A percentile compares a stretch with the other conserved stretches of the same genome.
These are phyloP conservation scores for Eospalax fontanierii DNA, from an alignment of 2,797 vertebrate genomes.

Conservation along the genomic window DNA sequence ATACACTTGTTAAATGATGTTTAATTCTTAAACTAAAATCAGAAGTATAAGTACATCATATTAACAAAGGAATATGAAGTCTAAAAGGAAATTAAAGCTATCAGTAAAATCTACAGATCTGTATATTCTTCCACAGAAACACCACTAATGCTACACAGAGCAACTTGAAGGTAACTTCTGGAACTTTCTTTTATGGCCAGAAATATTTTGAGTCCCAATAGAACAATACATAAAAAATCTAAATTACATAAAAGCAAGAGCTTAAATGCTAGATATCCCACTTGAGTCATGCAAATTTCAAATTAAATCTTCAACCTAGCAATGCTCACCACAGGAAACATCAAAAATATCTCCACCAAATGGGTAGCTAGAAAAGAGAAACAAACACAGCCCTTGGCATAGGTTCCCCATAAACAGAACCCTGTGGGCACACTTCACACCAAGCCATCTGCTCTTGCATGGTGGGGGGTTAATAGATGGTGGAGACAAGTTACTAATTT, in stretches of 20 bases:
- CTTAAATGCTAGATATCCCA: background rate
- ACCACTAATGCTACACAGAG: slow-evolving; percentile 17
- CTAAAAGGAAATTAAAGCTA: background rate
- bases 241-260: background rate
- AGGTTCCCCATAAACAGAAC: slow-evolving; percentile 30
- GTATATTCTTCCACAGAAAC: slow-evolving; percentile 2
- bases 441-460: slow-evolving; percentile 9
- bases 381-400: slow-evolving; percentile 42
- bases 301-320: slow-evolving; percentile 50
- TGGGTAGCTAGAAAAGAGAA: slow-evolving; percentile 62
- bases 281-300: background rate
- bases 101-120: background rate
- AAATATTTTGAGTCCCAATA: slow-evolving; percentile 16
- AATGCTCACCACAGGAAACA: slow-evolving; percentile 52
- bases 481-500: slow-evolving; percentile 33
- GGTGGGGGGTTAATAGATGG: background rate
- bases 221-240: slow-evolving; percentile 27
- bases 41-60: background rate
- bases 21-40: slow-evolving; percentile 8
- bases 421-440: slow-evolving; percentile 41
- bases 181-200: background rate
- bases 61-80: background rate
- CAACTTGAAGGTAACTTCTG: slow-evolving; percentile 30
- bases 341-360: slow-evolving; percentile 60
- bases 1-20: background rate